Percentiles rank a stretch among this genome's conserved stretches.
These are phyloP conservation scores for Lytechinus variegatus DNA, from an alignment of 35 echinoderm and acorn worm genomes.

Conservation along the genomic window DNA sequence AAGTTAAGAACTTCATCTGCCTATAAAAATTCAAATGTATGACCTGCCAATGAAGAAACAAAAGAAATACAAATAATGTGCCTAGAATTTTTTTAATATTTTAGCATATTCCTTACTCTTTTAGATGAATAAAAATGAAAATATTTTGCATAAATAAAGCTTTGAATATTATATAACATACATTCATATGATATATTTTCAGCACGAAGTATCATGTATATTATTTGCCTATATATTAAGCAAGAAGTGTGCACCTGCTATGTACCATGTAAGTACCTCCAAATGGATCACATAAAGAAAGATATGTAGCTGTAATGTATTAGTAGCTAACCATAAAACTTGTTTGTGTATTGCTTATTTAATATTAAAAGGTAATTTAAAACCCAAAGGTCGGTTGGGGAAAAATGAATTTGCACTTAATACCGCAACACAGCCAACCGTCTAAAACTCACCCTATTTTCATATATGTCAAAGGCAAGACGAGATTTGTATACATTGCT, in stretches of 20 bases:
- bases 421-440: too few species aligned
- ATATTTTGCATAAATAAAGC: background rate
- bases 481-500: too few species aligned
- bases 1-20: too few species aligned
- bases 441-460: too few species aligned
- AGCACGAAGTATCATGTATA: background rate
- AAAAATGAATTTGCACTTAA: too few species aligned
- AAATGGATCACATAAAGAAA: too few species aligned
- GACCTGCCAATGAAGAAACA: background rate
- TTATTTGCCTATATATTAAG: background rate
- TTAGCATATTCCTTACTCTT: background rate
- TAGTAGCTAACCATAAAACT: too few species aligned
- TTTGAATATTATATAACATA: background rate
- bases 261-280: background rate
- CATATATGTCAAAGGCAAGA: too few species aligned
- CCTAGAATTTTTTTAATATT: background rate
- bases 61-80: background rate
- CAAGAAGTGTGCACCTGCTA: background rate
- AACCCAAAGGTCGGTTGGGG: too few species aligned
- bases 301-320: too few species aligned
- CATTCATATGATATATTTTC: background rate
- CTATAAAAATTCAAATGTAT: background rate
- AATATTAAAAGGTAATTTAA: too few species aligned
- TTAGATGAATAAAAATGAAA: background rate
- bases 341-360: too few species aligned